Evolutionary conservation across 2,113 vertebrate species (phyloP).

Genomic region (Microcebus jonahi): DNA sequence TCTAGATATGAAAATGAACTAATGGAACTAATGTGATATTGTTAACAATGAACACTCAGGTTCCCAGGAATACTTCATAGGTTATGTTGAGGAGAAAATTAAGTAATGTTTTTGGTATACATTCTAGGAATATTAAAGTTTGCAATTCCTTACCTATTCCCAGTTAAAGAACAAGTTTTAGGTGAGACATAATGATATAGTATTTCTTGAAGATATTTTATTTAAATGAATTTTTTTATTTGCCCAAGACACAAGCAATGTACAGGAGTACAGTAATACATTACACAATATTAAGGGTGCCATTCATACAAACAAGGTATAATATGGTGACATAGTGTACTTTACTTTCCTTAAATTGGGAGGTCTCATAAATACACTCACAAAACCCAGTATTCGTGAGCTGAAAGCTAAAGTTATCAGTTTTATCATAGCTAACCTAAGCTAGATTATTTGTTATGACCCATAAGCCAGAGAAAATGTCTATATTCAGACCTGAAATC

Average conservation of each 20-base stretch:
- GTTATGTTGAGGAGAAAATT: constrained; percentile 42
- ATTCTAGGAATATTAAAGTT: constrained; percentile 34
- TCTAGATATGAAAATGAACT: constrained; percentile 29
- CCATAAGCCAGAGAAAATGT: constrained; percentile 18
- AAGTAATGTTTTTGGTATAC: neutral
- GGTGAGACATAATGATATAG: constrained; percentile 4
- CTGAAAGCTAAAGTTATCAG: neutral
- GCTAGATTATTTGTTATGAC: neutral
- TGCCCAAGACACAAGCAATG: neutral
- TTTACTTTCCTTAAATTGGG: constrained; percentile 43
- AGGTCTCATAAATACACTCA: neutral
- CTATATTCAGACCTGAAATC: constrained; percentile 34
- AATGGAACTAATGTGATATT: constrained; percentile 53
- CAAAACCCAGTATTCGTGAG: neutral
- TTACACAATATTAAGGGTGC: neutral
- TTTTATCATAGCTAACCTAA: neutral
- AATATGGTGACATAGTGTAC: neutral
- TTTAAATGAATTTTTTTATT: constrained; percentile 63
- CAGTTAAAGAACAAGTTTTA: neutral
- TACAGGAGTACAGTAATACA: neutral
- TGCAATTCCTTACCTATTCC: neutral
- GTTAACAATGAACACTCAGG: constrained; percentile 3
- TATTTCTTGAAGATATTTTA: constrained; percentile 59
- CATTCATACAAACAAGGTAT: neutral
- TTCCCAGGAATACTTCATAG: neutral